These are phyloP conservation scores for Corythoichthys intestinalis DNA, from an alignment of 2,113 vertebrate species.

Conservation along the genomic window DNA sequence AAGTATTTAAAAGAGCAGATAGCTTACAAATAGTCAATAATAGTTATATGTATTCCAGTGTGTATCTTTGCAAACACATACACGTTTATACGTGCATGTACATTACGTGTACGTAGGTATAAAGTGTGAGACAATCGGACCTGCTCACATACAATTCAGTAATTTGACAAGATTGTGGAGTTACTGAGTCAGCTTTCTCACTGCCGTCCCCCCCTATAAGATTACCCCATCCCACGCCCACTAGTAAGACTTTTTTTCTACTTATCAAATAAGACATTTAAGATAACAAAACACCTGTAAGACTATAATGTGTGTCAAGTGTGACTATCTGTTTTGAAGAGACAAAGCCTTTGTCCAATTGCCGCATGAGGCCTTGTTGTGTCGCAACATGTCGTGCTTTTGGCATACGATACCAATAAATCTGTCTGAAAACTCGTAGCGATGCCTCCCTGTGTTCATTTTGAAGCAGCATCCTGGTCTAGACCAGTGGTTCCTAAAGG, in stretches of 20 bases:
- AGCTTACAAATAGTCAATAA: slow-evolving; percentile 27
- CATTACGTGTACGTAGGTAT: slow-evolving; percentile 10
- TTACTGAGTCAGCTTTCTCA: slow-evolving; percentile 64
- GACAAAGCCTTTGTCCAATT: slow-evolving; percentile 41
- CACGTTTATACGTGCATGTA: slow-evolving; percentile 9
- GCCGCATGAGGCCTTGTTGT: slow-evolving; percentile 57
- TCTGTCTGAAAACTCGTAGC: slow-evolving; percentile 33
- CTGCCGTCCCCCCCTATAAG: slow-evolving; percentile 54
- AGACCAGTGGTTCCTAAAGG: too few relatives aligned
- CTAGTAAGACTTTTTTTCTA: slow-evolving; percentile 8
- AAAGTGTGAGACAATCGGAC: slow-evolving; percentile 56
- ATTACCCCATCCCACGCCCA: not conserved
- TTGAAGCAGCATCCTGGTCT: not conserved
- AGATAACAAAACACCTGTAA: not conserved
- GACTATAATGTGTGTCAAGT: slow-evolving; percentile 13
- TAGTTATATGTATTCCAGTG: slow-evolving; percentile 24
- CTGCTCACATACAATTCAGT: slow-evolving; percentile 25
- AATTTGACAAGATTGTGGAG: slow-evolving; percentile 18
- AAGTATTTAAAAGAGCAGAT: slow-evolving; percentile 15
- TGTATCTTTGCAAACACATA: slow-evolving; percentile 3
- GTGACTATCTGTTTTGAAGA: slow-evolving; percentile 16
- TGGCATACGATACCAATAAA: slow-evolving; percentile 59
- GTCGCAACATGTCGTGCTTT: slow-evolving; percentile 64
- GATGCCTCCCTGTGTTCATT: slow-evolving; percentile 1
- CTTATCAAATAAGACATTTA: slow-evolving; percentile 1